Conservation (phyloP, 2,888 invertebrate genomes). For the Ashinkailepas kermadecensis region DNA sequence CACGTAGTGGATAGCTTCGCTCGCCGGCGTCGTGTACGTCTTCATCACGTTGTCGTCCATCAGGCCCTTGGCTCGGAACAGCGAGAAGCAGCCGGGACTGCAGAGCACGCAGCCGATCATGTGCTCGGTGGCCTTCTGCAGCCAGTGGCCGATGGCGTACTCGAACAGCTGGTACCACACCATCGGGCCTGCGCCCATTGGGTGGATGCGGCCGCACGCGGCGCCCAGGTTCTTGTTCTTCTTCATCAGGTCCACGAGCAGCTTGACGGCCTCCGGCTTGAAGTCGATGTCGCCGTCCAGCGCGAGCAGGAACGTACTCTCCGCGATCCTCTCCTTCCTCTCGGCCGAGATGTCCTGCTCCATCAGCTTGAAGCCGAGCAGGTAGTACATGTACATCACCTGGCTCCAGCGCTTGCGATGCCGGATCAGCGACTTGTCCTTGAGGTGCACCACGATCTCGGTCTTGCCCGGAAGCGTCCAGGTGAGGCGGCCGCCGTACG, state of each 20-base stretch:
- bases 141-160: slow-evolving; percentile 87
- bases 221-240: slow-evolving; percentile 68
- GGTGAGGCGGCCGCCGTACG: slow-evolving; percentile 75
- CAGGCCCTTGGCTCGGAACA: slow-evolving; percentile 77
- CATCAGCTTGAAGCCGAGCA: slow-evolving; percentile 72
- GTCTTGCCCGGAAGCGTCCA: slow-evolving; percentile 80
- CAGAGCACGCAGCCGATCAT: slow-evolving; percentile 83
- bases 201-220: slow-evolving; percentile 84
- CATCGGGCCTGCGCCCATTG: slow-evolving; percentile 72
- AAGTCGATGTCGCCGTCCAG: slow-evolving; percentile 87
- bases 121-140: slow-evolving; percentile 86
- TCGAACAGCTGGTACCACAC: slow-evolving; percentile 84
- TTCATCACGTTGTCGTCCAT: slow-evolving; percentile 88
- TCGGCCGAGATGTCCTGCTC: slow-evolving; percentile 54
- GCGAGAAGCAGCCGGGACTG: slow-evolving; percentile 84
- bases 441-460: slow-evolving; percentile 74
- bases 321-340: slow-evolving; percentile 58
- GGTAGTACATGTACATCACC: slow-evolving; percentile 90
- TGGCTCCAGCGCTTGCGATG: slow-evolving; percentile 91
- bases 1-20: slow-evolving; percentile 73
- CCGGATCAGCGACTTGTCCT: slow-evolving; percentile 79
- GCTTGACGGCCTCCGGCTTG: slow-evolving; percentile 66
- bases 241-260: slow-evolving; percentile 77
- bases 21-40: slow-evolving; percentile 70
- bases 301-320: slow-evolving; percentile 75